Base-by-base conservation (phyloP, 2,888 invertebrate genomes). In the Falcaria lacertinaria region DNA sequence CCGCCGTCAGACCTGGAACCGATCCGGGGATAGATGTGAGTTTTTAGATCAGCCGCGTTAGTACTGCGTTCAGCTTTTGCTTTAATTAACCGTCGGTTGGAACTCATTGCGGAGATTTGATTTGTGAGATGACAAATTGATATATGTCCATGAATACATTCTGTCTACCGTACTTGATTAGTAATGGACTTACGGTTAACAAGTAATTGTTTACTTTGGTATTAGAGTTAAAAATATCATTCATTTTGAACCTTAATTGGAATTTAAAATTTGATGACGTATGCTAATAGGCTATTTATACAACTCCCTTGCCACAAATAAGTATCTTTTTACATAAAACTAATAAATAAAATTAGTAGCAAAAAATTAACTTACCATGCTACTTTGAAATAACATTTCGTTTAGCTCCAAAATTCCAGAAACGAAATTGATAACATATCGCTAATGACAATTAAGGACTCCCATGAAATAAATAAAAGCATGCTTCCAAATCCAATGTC, bases 1-100 rank as follows among this genome's bases (percentile, higher is more conserved):
- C 64, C 52, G 52, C 57, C 60, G 63, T 66, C 69, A 60, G 57
- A 61, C 60, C 55, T 66, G 61, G 57, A 51, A 43, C 51, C 59
- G 64, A 62, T 69, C 60, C 41, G 47, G 50, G 47, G 64, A 60
- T 65, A 60, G 55, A 64, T 56, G 60, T 54, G 54, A 62, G 61
- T 64, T 68, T 67, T 68, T 68, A 69, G 63, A 62, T 60, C 57
- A 58, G 47, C 58, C 58, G 17, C 22, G 37, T 28, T 11, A 28
- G 28, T 37, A 37, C 37, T 22, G 50, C 48, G 33, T 28, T 33
- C 25, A 38, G 46, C 44, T 40, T 42, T 47, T 41, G 45, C 46
- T 48, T 57, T 54, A 54, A 58, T 61, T 57, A 57, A 50, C 49
- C 47, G 48, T 46, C 55, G 45, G 47, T 55, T 53, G 47, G 36